Percentiles rank a stretch among this genome's conserved stretches.
phyloP scores from a whole-genome alignment of 2,113 vertebrate species.

The Protobothrops mucrosquamatus region DNA sequence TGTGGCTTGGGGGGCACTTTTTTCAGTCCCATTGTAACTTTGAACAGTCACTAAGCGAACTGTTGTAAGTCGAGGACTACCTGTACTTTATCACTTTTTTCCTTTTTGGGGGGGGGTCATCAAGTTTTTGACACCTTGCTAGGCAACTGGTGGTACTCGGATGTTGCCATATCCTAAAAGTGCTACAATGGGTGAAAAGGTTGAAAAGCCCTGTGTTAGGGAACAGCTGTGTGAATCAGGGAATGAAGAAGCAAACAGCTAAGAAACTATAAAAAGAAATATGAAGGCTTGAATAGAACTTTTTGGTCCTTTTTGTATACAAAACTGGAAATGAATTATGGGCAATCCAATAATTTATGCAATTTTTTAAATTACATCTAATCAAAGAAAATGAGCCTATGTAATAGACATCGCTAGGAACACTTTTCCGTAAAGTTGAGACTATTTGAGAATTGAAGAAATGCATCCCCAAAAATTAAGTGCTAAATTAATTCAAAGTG shows the following conservation, averaged over 20 bases:
- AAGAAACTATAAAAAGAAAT: neutral
- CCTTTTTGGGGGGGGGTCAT: too few relatives aligned
- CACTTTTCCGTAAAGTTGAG: neutral
- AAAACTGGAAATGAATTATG: neutral
- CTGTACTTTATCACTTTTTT: too few relatives aligned
- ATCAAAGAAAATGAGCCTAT: neutral
- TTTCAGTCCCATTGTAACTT: too few relatives aligned
- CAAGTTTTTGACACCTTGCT: too few relatives aligned
- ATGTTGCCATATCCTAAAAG: too few relatives aligned
- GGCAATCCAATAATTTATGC: neutral
- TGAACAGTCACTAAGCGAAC: too few relatives aligned
- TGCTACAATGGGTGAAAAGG: too few relatives aligned
- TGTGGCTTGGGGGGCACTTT: too few relatives aligned
- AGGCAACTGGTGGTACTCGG: too few relatives aligned
- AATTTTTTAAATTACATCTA: neutral
- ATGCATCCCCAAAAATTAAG: neutral
- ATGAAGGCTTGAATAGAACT: neutral
- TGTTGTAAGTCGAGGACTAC: too few relatives aligned
- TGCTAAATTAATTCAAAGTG: neutral
- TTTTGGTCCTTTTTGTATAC: neutral
- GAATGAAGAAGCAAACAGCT: neutral
- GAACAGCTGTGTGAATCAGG: neutral
- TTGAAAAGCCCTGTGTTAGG: too few relatives aligned
- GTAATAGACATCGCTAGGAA: neutral
- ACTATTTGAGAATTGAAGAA: neutral